Evolutionary conservation across 2,113 vertebrate genomes (phyloP).

Genomic region (Rhabdomys dilectus): DNA sequence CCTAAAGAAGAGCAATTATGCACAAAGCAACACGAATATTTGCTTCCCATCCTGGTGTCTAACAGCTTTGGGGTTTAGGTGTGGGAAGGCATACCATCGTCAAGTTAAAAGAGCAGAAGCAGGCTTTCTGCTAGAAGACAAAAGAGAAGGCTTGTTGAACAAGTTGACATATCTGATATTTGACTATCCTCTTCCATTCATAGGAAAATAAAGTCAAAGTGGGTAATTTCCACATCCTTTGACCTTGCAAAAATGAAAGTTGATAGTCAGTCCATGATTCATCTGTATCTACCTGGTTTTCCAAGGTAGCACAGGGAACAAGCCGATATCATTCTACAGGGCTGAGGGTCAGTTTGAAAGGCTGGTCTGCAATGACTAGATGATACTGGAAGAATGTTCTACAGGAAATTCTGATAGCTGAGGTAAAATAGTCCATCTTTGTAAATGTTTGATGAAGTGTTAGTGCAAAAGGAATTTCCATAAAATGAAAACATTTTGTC

Average conservation of each 20-base stretch:
- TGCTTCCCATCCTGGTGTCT: neutral
- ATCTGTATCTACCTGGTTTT: neutral
- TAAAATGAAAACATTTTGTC: conserved; percentile 14
- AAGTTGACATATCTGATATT: neutral
- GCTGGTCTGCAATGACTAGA: neutral
- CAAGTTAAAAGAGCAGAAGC: neutral
- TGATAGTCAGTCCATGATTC: neutral
- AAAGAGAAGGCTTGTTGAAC: neutral
- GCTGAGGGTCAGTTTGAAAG: neutral
- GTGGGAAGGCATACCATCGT: neutral
- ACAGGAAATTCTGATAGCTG: conserved; percentile 15
- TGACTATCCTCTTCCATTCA: neutral
- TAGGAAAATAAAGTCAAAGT: neutral
- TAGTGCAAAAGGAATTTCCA: neutral
- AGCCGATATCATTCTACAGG: neutral
- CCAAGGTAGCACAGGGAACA: neutral
- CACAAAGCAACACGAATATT: neutral
- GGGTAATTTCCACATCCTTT: neutral
- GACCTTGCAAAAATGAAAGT: neutral
- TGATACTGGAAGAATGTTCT: neutral
- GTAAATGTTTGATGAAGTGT: conserved; percentile 38
- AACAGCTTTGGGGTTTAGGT: neutral
- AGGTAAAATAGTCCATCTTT: neutral
- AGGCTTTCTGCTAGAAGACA: neutral
- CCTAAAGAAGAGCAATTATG: neutral